Percentiles rank a stretch among this genome's conserved stretches.
Conservation (phyloP, 2,888 invertebrate genomes). For the Dorcus hopei region DNA sequence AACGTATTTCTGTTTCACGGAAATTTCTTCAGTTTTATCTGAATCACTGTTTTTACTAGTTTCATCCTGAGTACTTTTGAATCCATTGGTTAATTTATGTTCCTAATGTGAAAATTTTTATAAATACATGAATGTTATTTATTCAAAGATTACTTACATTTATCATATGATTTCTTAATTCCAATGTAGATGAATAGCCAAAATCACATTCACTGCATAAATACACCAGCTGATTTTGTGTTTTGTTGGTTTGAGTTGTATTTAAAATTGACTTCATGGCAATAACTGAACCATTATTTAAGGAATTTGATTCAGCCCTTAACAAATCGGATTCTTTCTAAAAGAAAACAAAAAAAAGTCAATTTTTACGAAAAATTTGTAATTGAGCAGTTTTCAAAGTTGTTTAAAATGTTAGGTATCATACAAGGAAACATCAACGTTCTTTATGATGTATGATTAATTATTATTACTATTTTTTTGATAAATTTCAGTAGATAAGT, state of each 20-base stretch:
- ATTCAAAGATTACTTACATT: conserved; percentile 35
- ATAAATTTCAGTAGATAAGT: no score
- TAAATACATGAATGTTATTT: conserved; percentile 1
- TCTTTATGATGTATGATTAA: no score
- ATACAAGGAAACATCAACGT: no score
- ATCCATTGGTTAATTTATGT: conserved; percentile 24
- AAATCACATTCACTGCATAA: conserved; percentile 54
- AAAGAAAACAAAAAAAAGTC: no score
- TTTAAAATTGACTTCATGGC: conserved; percentile 31
- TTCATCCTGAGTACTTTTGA: conserved; percentile 8
- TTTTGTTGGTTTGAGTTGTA: conserved; percentile 23
- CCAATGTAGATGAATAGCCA: conserved; percentile 50
- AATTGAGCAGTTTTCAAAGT: no score
- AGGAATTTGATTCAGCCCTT: no score
- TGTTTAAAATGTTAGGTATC: no score
- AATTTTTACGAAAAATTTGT: no score
- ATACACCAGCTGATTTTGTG: conserved; percentile 40
- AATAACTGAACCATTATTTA: no score
- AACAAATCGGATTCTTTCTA: no score
- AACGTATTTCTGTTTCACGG: conserved; percentile 11
- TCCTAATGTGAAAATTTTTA: conserved; percentile 14
- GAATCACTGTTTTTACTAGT: conserved; percentile 11
- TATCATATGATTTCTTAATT: conserved; percentile 55
- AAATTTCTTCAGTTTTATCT: conserved; percentile 1
- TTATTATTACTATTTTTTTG: no score